A percentile compares a stretch with the other conserved stretches of the same genome.
phyloP scores from a whole-genome alignment of 2,113 vertebrate species.

The Psittacula cyanocephala region DNA sequence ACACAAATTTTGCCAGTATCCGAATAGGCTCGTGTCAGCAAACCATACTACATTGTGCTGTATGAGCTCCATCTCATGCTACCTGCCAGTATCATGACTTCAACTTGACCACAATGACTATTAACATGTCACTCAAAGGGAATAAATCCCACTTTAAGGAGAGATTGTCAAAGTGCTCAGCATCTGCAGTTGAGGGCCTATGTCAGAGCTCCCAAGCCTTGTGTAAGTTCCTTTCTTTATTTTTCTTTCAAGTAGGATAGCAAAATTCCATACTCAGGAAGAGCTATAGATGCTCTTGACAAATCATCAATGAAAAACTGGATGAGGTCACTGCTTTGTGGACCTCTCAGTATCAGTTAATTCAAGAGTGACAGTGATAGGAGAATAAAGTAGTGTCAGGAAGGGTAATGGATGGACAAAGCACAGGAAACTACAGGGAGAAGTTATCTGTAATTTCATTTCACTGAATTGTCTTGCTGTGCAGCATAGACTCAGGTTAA shows the following conservation, averaged over 20 bases:
- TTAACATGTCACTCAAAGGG: neutral
- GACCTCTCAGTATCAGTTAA: neutral
- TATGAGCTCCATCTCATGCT: neutral
- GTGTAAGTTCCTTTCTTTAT: neutral
- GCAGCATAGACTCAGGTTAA: neutral
- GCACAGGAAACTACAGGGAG: neutral
- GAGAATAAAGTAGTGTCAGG: neutral
- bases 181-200: neutral
- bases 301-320: neutral
- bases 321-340: neutral
- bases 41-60: neutral
- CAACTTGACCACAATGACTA: neutral
- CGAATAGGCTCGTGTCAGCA: rapidly evolving
- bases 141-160: neutral
- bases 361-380: neutral
- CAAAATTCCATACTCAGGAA: neutral
- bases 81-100: rapidly evolving
- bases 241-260: neutral
- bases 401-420: neutral
- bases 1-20: rapidly evolving
- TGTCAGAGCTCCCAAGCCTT: neutral
- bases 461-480: neutral
- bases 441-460: neutral
- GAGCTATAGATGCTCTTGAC: neutral
- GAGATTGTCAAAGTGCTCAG: neutral